These are phyloP conservation scores for Taxidea taxus DNA, from an alignment of 2,113 vertebrate genomes.

Conservation along the genomic window DNA sequence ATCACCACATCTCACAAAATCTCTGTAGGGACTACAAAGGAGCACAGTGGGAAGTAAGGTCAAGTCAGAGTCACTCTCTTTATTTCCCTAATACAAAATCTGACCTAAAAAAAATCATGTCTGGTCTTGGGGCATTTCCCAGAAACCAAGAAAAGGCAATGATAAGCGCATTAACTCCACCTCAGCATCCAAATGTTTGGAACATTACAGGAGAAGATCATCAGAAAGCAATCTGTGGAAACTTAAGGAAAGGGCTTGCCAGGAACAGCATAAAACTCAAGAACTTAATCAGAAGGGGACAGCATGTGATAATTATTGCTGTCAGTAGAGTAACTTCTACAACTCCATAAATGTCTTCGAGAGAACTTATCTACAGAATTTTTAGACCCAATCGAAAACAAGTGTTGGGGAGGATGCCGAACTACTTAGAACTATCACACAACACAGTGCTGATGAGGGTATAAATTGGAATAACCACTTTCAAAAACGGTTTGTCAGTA, in stretches of 20 bases:
- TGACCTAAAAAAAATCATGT: background rate
- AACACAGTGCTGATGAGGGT: background rate
- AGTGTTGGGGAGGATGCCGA: background rate
- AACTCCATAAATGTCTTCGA: background rate
- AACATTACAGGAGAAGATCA: background rate
- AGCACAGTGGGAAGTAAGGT: background rate
- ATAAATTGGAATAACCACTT: background rate
- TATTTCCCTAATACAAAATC: conserved; percentile 8
- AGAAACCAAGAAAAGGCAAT: background rate
- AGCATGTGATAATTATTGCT: background rate
- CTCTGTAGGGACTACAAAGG: background rate
- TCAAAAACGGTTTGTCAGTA: background rate
- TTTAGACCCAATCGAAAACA: background rate
- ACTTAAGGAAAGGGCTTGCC: background rate
- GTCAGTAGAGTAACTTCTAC: background rate
- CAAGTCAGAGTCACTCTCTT: background rate
- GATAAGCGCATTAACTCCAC: background rate
- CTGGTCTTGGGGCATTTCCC: background rate
- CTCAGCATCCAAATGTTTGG: background rate
- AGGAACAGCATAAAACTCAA: background rate
- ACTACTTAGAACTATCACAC: background rate
- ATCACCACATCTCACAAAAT: background rate
- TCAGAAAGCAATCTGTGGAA: background rate
- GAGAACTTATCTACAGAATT: background rate
- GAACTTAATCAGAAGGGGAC: background rate